Percentiles rank a stretch among this genome's conserved stretches.
Evolutionary conservation across 92 coral and sea anemone species (phyloP).

Genomic region (Palythoa grandiflora): DNA sequence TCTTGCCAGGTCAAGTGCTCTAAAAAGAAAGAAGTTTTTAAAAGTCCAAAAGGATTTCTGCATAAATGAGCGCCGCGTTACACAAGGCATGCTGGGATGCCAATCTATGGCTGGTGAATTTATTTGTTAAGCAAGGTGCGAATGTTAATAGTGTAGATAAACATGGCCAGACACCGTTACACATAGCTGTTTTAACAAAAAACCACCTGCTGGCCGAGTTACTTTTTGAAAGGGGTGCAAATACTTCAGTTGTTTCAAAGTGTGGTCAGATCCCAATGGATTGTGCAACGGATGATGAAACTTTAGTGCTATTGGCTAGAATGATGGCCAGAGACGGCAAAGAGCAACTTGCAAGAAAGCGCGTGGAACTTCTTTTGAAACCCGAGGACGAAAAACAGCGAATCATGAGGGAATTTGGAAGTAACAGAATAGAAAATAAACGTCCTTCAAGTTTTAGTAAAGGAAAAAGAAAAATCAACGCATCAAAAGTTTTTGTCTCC

Average conservation of each 20-base stretch:
- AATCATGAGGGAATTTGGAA: slow-evolving; percentile 35
- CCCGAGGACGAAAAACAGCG: slow-evolving; percentile 67
- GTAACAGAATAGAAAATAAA: slow-evolving; percentile 50
- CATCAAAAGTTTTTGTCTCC: slow-evolving; percentile 50
- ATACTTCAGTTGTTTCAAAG: slow-evolving; percentile 60
- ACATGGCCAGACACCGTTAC: slow-evolving; percentile 81
- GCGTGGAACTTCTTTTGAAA: slow-evolving; percentile 63
- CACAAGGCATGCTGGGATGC: slow-evolving; percentile 75
- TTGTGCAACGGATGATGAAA: slow-evolving; percentile 69
- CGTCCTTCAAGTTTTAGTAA: slow-evolving; percentile 26
- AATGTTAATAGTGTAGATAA: slow-evolving; percentile 75
- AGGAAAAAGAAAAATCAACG: slow-evolving; percentile 28
- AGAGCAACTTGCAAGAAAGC: slow-evolving; percentile 67
- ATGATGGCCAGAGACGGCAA: slow-evolving; percentile 79
- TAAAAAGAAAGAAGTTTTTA: neutral
- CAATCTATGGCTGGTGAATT: slow-evolving; percentile 67
- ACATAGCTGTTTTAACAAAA: slow-evolving; percentile 63
- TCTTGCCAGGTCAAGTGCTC: neutral
- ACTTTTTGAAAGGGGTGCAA: slow-evolving; percentile 72
- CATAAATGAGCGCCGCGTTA: slow-evolving; percentile 52
- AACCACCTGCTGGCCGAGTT: slow-evolving; percentile 74
- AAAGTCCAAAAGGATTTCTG: neutral
- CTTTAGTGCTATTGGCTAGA: slow-evolving; percentile 68
- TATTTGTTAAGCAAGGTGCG: slow-evolving; percentile 56
- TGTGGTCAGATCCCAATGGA: slow-evolving; percentile 69